Conservation (phyloP, 2,797 vertebrate genomes). For the Varecia variegata region DNA sequence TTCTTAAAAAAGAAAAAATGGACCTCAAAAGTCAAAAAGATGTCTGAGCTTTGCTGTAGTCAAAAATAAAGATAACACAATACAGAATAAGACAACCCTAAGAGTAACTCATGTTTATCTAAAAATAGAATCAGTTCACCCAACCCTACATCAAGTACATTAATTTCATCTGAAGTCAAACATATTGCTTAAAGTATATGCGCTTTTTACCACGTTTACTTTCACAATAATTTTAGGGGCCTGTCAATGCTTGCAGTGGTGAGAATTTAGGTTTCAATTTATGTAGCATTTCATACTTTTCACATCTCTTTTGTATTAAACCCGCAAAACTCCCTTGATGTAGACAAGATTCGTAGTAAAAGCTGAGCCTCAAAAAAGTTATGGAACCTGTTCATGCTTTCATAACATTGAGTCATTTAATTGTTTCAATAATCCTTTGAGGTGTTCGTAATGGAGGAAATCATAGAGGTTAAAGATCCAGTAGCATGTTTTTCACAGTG, state of each 20-base stretch:
- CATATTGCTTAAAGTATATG: not conserved
- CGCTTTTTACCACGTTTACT: not conserved
- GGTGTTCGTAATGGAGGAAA: not conserved
- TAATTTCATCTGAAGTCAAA: not conserved
- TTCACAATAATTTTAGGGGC: not conserved
- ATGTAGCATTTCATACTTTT: not conserved
- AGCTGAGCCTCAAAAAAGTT: not conserved
- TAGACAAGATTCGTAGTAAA: not conserved
- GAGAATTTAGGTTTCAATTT: not conserved
- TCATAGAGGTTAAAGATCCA: not conserved
- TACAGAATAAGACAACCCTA: not conserved
- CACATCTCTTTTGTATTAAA: not conserved
- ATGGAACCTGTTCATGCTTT: not conserved
- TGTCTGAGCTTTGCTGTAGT: not conserved
- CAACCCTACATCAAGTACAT: not conserved
- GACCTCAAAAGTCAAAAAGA: constrained; percentile 22
- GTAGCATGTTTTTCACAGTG: not conserved
- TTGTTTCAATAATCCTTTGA: not conserved
- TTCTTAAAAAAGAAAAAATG: constrained; percentile 5
- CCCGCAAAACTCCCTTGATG: not conserved
- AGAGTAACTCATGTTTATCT: not conserved
- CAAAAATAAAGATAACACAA: not conserved
- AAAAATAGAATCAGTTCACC: not conserved
- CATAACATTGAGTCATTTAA: not conserved
- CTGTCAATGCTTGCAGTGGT: not conserved